Conservation (phyloP, 2,797 vertebrate species). For the Anguilla marmorata region DNA sequence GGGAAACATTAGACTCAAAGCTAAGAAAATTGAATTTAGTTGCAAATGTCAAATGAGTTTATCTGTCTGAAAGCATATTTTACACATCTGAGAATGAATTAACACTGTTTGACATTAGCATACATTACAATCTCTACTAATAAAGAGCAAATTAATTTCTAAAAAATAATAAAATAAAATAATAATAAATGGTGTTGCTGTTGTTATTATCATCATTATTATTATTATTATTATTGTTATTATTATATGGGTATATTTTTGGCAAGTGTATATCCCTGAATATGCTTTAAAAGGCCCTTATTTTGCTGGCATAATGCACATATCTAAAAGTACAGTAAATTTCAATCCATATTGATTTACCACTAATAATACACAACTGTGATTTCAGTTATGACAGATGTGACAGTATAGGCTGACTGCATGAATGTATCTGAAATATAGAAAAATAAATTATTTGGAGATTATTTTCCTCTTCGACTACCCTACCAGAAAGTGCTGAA, state of each 20-base stretch:
- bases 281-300: too few relatives aligned
- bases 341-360: not conserved
- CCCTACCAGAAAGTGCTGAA: not conserved
- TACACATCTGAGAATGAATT: not conserved
- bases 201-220: not conserved
- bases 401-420: not conserved
- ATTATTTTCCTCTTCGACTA: not conserved
- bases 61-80: not conserved
- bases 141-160: not conserved
- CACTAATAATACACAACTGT: not conserved
- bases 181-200: not conserved
- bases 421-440: not conserved
- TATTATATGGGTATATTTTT: too few relatives aligned
- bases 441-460: not conserved
- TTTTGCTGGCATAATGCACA: not conserved
- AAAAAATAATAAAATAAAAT: not conserved
- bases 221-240: too few relatives aligned
- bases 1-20: too few relatives aligned
- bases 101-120: too few relatives aligned
- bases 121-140: not conserved
- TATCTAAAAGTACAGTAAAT: not conserved
- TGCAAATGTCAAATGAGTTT: too few relatives aligned
- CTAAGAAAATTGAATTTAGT: not conserved
- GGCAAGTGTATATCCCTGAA: too few relatives aligned
- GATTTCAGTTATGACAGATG: not conserved